Evolutionary conservation across 2,797 vertebrate species (phyloP).

Genomic region (Nyctibius grandis): DNA sequence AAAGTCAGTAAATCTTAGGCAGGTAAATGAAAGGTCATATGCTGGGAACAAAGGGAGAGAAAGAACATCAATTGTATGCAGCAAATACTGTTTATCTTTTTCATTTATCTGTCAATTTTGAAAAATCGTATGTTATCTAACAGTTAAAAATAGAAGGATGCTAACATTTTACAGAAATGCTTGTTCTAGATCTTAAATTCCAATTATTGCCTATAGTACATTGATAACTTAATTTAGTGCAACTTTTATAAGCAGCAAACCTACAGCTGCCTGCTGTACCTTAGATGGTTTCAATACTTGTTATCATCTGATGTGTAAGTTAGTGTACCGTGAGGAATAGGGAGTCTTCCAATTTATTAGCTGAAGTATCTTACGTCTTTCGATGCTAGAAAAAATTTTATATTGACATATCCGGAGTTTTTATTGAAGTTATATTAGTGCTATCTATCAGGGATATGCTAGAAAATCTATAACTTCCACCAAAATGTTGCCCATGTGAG

Average conservation of each 20-base stretch:
- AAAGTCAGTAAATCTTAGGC: neutral
- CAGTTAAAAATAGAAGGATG: neutral
- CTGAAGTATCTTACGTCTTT: conserved; percentile 75
- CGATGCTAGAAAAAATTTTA: conserved; percentile 79
- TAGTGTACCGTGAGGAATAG: conserved; percentile 73
- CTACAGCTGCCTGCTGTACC: conserved; percentile 50
- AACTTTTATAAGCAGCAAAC: conserved; percentile 15
- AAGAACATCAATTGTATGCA: neutral
- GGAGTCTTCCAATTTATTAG: conserved; percentile 78
- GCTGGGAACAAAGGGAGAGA: neutral
- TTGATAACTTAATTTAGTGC: conserved; percentile 10
- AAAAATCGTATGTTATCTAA: neutral
- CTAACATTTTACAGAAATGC: neutral
- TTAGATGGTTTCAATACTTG: conserved; percentile 64
- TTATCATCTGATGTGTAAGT: conserved; percentile 73
- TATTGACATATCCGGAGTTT: conserved; percentile 92
- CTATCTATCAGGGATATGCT: conserved; percentile 96
- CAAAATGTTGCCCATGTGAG: conserved; percentile 91
- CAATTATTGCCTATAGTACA: neutral
- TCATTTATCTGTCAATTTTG: neutral
- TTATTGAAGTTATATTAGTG: conserved; percentile 98
- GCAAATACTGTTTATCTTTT: neutral
- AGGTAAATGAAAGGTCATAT: neutral
- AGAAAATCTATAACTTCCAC: conserved; percentile 96
- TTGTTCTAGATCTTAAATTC: neutral